Base-by-base conservation (phyloP, 2,797 vertebrate species). In the Sebastolobus alascanus region DNA sequence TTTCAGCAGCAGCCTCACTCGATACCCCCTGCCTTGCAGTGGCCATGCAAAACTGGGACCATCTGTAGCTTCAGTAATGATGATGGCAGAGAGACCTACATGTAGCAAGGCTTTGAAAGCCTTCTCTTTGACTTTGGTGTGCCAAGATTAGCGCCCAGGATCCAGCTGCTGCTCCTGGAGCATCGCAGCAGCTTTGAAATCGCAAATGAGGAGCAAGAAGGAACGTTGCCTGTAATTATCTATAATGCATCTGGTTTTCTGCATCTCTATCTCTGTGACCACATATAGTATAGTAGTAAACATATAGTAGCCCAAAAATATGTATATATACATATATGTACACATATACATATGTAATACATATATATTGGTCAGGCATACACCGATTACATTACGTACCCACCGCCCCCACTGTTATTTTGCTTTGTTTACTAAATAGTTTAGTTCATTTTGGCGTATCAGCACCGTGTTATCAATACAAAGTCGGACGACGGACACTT, bases 21-120 rank as follows among this genome's bases (percentile, higher is more conserved):
- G 18, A 73, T 70, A 79, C 54, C 83, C 79, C 84, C 86, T 68
- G 86, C 89, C 75, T 84, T 60, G 80, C 70, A 76, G 81, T 87
- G 60, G 52, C 86, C 76, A 88, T 78, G 73, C 77, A 87, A 91
- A 93, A 90, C 83, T 59, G 61, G 75, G 78, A 85, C 90, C 89
- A 94, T 93, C 90, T 94, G 91, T 76, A 84, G 82, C 74, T 73
- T 79, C 79, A 56, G 87, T 89, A 90, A 93, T 89, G 89, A 95
- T 91, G 92, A 87, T 72, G 78, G 85, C 77, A 81, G 77, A 85
- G 81, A 88, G 77, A 90, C 67, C 72, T 54, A 22, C 50, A 11
- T 54, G 50, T 54, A 70, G 60, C 40, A 43, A 79, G 71, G 84
- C 90, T 94, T 93, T 94, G 88, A 94, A 94, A 90, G 77, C 79